Conservation (phyloP, 2,113 vertebrate genomes). For the Bostrychus sinensis region DNA sequence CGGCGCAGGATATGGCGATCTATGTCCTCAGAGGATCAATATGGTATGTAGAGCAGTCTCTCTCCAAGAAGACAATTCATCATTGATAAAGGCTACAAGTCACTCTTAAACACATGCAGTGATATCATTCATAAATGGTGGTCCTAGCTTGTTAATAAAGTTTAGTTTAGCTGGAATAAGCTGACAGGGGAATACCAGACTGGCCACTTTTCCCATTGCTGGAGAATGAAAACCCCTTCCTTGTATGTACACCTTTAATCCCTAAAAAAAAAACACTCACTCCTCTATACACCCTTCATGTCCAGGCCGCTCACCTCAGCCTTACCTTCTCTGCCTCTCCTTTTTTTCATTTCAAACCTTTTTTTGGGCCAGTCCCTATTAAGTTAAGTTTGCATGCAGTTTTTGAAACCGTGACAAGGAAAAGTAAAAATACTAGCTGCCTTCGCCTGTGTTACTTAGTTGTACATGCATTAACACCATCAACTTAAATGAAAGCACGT, state of each 20-base stretch:
- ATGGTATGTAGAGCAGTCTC: constrained; percentile 84
- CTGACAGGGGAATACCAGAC: constrained; percentile 65
- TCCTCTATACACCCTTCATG: constrained; percentile 42
- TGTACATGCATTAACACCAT: constrained; percentile 35
- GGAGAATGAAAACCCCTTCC: constrained; percentile 70
- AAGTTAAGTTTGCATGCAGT: constrained; percentile 64
- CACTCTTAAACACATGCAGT: constrained; percentile 57
- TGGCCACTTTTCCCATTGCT: constrained; percentile 66
- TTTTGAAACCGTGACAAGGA: constrained; percentile 57
- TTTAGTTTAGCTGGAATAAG: constrained; percentile 52
- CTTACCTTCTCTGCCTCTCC: constrained; percentile 16
- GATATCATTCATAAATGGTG: constrained; percentile 33
- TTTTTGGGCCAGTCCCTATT: constrained; percentile 37
- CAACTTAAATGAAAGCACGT: constrained; percentile 27
- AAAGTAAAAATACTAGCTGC: constrained; percentile 32
- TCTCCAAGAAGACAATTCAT: constrained; percentile 66
- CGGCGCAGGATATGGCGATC: constrained; percentile 84
- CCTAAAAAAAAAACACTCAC: constrained; percentile 48
- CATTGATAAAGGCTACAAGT: constrained; percentile 45
- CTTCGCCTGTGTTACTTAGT: constrained; percentile 40
- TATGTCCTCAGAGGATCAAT: constrained; percentile 85
- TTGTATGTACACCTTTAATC: constrained; percentile 56
- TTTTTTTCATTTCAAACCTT: constrained; percentile 35
- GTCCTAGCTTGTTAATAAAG: constrained; percentile 55
- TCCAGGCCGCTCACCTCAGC: constrained; percentile 22